Percentiles rank a stretch among this genome's conserved stretches.
phyloP scores from a whole-genome alignment of 2,113 vertebrate genomes.

The Garra rufa region DNA sequence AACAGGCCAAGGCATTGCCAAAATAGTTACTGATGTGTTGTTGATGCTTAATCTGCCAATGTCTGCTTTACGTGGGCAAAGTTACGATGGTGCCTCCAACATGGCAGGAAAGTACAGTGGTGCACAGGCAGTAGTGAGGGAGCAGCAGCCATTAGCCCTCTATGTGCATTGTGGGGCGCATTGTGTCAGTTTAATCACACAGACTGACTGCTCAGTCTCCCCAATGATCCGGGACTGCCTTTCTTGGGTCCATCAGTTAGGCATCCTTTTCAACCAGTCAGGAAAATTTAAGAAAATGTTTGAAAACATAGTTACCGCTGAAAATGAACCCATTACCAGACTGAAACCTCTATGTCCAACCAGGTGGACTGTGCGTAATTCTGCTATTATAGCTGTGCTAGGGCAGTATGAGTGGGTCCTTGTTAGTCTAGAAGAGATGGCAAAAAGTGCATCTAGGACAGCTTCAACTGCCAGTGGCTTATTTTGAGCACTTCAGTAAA shows the following conservation, averaged over 20 bases:
- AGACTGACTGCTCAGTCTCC: not conserved
- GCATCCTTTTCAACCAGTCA: constrained; percentile 29
- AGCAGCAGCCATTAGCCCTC: constrained; percentile 28
- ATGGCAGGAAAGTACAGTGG: constrained; percentile 19
- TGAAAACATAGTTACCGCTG: constrained; percentile 1
- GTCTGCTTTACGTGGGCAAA: constrained; percentile 20
- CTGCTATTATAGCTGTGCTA: constrained; percentile 33
- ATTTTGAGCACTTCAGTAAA: constrained; percentile 39
- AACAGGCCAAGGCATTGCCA: constrained; percentile 41
- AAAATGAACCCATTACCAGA: not conserved
- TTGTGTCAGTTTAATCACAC: constrained; percentile 21
- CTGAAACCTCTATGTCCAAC: constrained; percentile 33
- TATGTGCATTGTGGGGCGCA: constrained; percentile 28
- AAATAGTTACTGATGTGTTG: constrained; percentile 23
- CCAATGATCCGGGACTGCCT: constrained; percentile 1
- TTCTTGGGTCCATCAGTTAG: constrained; percentile 27
- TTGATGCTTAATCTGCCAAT: constrained; percentile 31
- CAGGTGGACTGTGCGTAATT: constrained; percentile 13
- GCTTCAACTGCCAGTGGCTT: constrained; percentile 42
- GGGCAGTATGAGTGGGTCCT: constrained; percentile 29
- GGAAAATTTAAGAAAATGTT: constrained; percentile 29
- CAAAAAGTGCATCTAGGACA: constrained; percentile 41
- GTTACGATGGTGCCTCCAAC: constrained; percentile 22
- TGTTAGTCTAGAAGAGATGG: constrained; percentile 33
- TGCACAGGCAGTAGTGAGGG: constrained; percentile 25